Percentiles rank a stretch among this genome's conserved stretches.
These are phyloP conservation scores for Alosa sapidissima DNA, from an alignment of 2,797 vertebrate genomes.

Conservation along the genomic window DNA sequence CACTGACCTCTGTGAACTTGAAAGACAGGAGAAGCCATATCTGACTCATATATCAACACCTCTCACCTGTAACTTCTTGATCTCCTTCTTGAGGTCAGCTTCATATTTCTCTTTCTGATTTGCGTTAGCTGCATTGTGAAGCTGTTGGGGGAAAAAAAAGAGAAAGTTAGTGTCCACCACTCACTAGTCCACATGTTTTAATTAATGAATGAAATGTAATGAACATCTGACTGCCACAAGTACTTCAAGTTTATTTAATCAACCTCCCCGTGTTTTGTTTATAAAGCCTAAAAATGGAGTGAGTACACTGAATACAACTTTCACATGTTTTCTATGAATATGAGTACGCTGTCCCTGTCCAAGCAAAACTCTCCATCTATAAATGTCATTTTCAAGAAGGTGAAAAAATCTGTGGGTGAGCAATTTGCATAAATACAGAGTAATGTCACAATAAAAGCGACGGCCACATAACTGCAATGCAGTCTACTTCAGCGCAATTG, in stretches of 20 bases:
- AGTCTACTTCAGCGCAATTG: not conserved
- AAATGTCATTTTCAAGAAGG: not conserved
- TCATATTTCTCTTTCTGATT: constrained; percentile 97
- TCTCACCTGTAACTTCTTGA: constrained; percentile 90
- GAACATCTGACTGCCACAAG: not conserved
- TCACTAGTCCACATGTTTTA: not conserved
- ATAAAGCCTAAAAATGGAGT: not conserved
- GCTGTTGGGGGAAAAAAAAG: constrained; percentile 62
- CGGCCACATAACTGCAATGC: not conserved
- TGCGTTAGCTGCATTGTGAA: constrained; percentile 91
- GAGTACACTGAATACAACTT: not conserved
- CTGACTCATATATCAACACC: not conserved
- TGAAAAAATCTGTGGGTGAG: not conserved
- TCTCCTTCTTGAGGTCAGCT: constrained; percentile 95
- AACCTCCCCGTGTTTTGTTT: not conserved
- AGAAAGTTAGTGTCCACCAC: constrained; percentile 1
- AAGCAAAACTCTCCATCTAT: not conserved
- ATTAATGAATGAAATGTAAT: not conserved
- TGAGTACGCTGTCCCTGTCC: not conserved
- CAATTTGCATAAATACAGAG: not conserved
- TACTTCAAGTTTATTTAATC: not conserved
- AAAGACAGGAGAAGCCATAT: not conserved
- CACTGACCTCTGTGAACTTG: not conserved
- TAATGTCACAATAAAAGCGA: not conserved
- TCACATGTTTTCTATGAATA: not conserved